These are phyloP conservation scores for Hydrozoanthus tunicans DNA, from an alignment of 64 coral and sea anemone genomes.

Conservation along the genomic window DNA sequence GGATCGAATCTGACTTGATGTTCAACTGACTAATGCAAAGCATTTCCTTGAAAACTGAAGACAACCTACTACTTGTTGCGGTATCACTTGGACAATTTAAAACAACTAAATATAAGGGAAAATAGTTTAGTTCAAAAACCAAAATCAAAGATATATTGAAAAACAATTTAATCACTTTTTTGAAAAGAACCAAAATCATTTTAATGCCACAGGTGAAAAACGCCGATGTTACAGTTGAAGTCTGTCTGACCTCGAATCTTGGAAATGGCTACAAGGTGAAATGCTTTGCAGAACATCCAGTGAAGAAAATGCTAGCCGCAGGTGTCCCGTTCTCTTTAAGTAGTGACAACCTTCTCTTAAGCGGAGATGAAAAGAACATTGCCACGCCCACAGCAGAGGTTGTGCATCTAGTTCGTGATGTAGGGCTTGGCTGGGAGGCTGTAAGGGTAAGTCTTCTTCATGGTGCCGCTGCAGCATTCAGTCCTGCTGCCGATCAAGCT, in stretches of 20 bases:
- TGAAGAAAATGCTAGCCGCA: constrained; percentile 3
- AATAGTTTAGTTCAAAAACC: too few species aligned
- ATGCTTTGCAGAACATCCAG: constrained; percentile 29
- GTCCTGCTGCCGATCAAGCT: neutral
- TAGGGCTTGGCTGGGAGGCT: constrained; percentile 24
- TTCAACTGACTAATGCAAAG: too few species aligned
- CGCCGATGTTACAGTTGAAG: constrained; percentile 32
- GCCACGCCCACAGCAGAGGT: constrained; percentile 7
- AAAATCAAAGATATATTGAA: too few species aligned
- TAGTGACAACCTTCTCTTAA: constrained; percentile 29
- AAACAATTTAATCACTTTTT: too few species aligned
- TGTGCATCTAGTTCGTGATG: constrained; percentile 22
- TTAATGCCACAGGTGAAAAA: constrained; percentile 23
- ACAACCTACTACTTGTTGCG: too few species aligned
- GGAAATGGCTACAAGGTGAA: constrained; percentile 44
- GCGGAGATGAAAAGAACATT: constrained; percentile 28
- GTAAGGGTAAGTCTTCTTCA: neutral
- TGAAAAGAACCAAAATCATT: too few species aligned
- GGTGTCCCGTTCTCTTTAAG: constrained; percentile 25
- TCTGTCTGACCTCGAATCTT: constrained; percentile 46
- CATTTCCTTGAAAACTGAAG: too few species aligned
- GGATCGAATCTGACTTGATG: too few species aligned
- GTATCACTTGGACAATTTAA: too few species aligned
- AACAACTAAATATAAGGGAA: too few species aligned
- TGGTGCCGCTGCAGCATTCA: constrained; percentile 45